Conservation (phyloP, 2,113 vertebrate genomes). For the Anas platyrhynchos region DNA sequence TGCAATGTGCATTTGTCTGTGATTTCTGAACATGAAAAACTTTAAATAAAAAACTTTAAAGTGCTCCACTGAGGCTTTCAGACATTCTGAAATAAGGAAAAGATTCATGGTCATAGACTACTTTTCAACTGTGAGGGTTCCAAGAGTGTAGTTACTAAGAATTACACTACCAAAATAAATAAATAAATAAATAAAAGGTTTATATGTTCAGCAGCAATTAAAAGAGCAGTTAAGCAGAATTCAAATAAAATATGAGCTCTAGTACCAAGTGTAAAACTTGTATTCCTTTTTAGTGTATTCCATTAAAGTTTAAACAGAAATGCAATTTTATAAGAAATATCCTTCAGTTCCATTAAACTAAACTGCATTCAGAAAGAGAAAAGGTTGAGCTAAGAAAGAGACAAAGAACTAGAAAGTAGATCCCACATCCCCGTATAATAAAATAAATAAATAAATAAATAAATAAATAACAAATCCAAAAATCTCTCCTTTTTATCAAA, state of each 20-base stretch:
- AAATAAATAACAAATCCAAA: neutral
- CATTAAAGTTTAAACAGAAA: neutral
- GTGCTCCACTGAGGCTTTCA: neutral
- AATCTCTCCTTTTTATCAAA: conserved; percentile 7
- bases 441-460: neutral
- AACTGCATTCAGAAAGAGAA: neutral
- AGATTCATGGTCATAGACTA: neutral
- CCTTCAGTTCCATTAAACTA: neutral
- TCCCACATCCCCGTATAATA: neutral
- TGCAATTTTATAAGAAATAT: neutral
- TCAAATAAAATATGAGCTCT: neutral
- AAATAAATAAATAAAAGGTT: neutral
- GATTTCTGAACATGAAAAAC: neutral
- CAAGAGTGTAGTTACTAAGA: neutral
- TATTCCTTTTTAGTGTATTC: neutral
- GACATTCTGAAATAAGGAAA: neutral
- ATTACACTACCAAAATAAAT: neutral
- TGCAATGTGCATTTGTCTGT: neutral
- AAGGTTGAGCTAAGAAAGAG: neutral
- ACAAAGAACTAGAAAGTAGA: conserved; percentile 16
- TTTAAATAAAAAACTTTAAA: neutral
- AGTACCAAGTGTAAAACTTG: neutral
- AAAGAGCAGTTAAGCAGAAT: neutral
- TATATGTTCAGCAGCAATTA: neutral
- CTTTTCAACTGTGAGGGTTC: neutral